Percentiles rank a stretch among this genome's conserved stretches.
Evolutionary conservation across 2,888 invertebrate genomes (phyloP).

Genomic region (Drosophila mercatorum): DNA sequence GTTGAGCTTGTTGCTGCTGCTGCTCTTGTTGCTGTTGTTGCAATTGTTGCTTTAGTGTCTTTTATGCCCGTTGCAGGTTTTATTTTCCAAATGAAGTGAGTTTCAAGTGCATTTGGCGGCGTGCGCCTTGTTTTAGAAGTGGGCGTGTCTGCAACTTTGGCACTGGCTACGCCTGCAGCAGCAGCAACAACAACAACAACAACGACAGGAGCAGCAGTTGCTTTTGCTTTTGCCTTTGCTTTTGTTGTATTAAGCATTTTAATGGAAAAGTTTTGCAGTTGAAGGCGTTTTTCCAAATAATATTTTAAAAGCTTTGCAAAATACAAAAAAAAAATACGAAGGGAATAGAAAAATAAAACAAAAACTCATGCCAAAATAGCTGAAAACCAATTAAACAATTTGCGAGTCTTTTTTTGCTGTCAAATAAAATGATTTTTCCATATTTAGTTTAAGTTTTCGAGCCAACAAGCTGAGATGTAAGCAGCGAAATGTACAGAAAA

Average conservation of each 20-base stretch:
- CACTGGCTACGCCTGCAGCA: slow-evolving; percentile 46
- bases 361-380: slow-evolving; percentile 28
- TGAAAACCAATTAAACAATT: slow-evolving; percentile 68
- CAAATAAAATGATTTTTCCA: slow-evolving; percentile 46
- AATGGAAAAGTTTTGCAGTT: slow-evolving; percentile 80
- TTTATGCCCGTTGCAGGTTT: slow-evolving; percentile 72
- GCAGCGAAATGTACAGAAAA: too few species aligned
- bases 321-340: slow-evolving; percentile 8
- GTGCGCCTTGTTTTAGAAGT: slow-evolving; percentile 67
- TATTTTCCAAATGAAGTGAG: slow-evolving; percentile 82
- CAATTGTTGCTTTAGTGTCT: slow-evolving; percentile 59
- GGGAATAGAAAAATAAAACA: slow-evolving; percentile 11
- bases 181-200: slow-evolving; percentile 12
- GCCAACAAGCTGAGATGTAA: background rate
- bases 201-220: slow-evolving; percentile 8
- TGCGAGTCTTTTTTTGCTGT: slow-evolving; percentile 42
- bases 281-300: slow-evolving; percentile 78
- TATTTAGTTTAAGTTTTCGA: slow-evolving; percentile 36
- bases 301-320: slow-evolving; percentile 76
- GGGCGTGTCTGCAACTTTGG: slow-evolving; percentile 70
- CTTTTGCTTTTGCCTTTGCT: slow-evolving; percentile 27
- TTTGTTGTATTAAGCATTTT: slow-evolving; percentile 73
- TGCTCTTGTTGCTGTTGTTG: slow-evolving; percentile 34
- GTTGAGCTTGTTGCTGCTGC: slow-evolving; percentile 58
- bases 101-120: slow-evolving; percentile 77